These are phyloP conservation scores for Drosophila phalerata DNA, from an alignment of 2,888 invertebrate genomes.

Conservation along the genomic window DNA sequence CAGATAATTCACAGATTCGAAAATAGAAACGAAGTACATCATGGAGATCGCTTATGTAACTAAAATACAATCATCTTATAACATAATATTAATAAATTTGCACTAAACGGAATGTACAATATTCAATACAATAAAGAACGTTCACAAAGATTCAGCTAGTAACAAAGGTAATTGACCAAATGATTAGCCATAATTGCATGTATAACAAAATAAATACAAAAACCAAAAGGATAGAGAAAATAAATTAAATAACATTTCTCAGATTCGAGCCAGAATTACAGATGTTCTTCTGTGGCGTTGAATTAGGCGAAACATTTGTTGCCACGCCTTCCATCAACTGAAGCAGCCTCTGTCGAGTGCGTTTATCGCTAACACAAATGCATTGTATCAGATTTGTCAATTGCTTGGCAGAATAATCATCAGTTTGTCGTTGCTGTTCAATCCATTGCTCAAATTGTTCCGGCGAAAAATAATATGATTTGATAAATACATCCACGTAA, in stretches of 20 bases:
- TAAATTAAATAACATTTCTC: slow-evolving; percentile 61
- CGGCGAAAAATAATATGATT: slow-evolving; percentile 97
- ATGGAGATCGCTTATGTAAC: slow-evolving; percentile 69
- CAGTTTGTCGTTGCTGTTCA: slow-evolving; percentile 92
- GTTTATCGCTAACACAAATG: slow-evolving; percentile 95
- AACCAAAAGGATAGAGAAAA: slow-evolving; percentile 14
- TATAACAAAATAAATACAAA: slow-evolving; percentile 36
- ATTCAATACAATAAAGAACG: slow-evolving; percentile 34
- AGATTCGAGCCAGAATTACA: slow-evolving; percentile 58
- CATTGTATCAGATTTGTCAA: slow-evolving; percentile 93
- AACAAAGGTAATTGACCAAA: slow-evolving; percentile 43
- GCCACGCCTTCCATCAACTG: slow-evolving; percentile 88
- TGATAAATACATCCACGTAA: slow-evolving; percentile 97
- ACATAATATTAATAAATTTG: slow-evolving; percentile 54
- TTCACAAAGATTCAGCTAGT: slow-evolving; percentile 47
- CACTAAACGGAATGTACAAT: slow-evolving; percentile 74
- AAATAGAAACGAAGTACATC: slow-evolving; percentile 63
- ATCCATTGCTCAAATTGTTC: slow-evolving; percentile 95
- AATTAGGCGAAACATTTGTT: slow-evolving; percentile 68
- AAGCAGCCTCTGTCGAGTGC: slow-evolving; percentile 92
- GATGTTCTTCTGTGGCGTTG: slow-evolving; percentile 57
- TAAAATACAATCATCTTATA: slow-evolving; percentile 52
- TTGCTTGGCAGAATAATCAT: slow-evolving; percentile 96
- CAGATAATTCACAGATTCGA: slow-evolving; percentile 42
- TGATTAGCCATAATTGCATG: slow-evolving; percentile 17